phyloP scores from a whole-genome alignment of 1,140 invertebrate species.

The Ephestia elutella region DNA sequence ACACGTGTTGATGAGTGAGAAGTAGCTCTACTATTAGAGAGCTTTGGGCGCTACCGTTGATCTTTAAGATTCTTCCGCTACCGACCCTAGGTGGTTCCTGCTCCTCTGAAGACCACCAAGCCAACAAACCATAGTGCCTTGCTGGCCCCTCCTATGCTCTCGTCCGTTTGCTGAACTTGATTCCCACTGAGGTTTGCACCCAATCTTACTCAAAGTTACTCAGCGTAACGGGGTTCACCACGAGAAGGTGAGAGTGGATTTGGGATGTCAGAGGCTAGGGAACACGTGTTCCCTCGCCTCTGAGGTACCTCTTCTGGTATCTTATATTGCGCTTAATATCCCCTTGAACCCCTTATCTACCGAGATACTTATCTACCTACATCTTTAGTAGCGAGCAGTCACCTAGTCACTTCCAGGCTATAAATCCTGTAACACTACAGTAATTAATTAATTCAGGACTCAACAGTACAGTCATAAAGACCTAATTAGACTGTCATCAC shows the following conservation, averaged over 20 bases:
- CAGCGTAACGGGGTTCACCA: slow-evolving; percentile 5
- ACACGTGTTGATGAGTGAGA: slow-evolving; percentile 3
- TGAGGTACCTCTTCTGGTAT: background rate
- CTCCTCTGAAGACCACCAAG: background rate
- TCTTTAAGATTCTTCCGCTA: background rate
- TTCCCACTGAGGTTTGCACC: slow-evolving; percentile 5
- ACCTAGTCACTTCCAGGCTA: too few species aligned
- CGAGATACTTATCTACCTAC: too few species aligned
- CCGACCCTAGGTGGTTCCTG: background rate
- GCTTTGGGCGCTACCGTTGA: slow-evolving; percentile 4
- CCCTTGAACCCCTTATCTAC: background rate
- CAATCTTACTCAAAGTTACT: slow-evolving; percentile 8
- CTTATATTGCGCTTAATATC: slow-evolving; percentile 1
- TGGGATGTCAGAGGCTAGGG: too few species aligned
- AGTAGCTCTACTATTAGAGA: background rate
- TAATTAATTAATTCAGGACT: background rate
- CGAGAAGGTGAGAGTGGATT: too few species aligned
- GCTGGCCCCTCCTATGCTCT: slow-evolving; percentile 7
- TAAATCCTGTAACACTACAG: background rate
- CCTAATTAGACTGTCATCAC: slow-evolving; percentile 3
- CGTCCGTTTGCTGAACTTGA: background rate
- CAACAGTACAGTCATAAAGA: background rate
- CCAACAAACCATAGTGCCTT: background rate
- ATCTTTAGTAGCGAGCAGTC: too few species aligned
- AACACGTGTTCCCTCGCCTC: too few species aligned